phyloP scores from a whole-genome alignment of 2,888 invertebrate species.

The Drosophila limbata region DNA sequence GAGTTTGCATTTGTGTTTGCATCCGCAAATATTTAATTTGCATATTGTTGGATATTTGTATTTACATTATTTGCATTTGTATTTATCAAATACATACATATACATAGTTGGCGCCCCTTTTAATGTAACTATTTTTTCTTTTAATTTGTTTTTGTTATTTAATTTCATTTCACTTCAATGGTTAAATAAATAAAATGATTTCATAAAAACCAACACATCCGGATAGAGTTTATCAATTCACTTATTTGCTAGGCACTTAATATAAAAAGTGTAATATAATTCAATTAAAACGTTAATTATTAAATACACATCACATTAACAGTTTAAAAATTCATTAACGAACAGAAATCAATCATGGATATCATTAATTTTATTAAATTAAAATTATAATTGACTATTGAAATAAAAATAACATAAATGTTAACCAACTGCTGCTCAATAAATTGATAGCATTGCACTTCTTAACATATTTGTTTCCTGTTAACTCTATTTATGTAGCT shows the following conservation, averaged over 20 bases:
- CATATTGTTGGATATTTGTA: conserved; percentile 73
- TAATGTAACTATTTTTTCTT: conserved; percentile 1
- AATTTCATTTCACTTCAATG: conserved; percentile 30
- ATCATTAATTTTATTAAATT: too few species aligned
- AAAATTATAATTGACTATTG: too few species aligned
- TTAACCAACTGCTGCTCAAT: too few species aligned
- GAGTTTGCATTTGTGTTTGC: conserved; percentile 46
- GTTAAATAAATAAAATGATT: conserved; percentile 27
- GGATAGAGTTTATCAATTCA: conserved; percentile 23
- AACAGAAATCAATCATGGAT: background rate
- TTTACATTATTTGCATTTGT: conserved; percentile 61
- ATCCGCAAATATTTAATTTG: conserved; percentile 74
- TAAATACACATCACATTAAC: conserved; percentile 12
- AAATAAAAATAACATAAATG: too few species aligned
- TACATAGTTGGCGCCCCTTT: conserved; percentile 4
- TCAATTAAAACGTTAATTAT: conserved; percentile 34
- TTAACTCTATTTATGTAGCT: background rate
- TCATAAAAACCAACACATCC: conserved; percentile 10
- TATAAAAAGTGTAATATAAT: conserved; percentile 18
- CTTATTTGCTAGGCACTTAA: background rate
- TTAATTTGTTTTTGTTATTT: conserved; percentile 10
- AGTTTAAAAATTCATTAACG: background rate
- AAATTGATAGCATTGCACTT: too few species aligned
- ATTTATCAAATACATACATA: conserved; percentile 53
- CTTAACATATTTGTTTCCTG: background rate